Base-by-base conservation (phyloP, 2,797 vertebrate species). In the Cirrhinus mrigala region DNA sequence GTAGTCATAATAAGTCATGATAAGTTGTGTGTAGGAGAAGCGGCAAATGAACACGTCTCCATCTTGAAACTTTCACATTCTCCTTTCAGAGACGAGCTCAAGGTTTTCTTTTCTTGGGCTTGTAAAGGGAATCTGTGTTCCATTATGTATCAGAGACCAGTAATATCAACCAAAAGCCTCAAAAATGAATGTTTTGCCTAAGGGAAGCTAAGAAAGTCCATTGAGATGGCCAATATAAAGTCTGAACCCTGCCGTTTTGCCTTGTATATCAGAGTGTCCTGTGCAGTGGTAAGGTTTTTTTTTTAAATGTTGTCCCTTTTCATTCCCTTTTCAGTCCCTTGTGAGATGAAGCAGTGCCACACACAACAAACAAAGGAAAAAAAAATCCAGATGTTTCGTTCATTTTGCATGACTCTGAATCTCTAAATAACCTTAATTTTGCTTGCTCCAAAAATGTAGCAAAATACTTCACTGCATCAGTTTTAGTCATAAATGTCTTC, bases 121-220 rank as follows among this genome's bases (percentile, higher is more conserved):
- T 81, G 91, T 90, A 91, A 89, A 86, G 78, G 76, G 75, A 90
- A 89, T 94, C 95, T 95, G 94, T 91, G 89, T 93, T 92, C 88
- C 89, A 94, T 95, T 95, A 94, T 66, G 89, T 24, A 88, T 88
- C 73, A 78, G 93, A 92, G 93, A 92, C 93, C 91, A 92, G 89
- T 89, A 92, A 94, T 94, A 94, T 90, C 89, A 92, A 92, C 88
- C 91, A 89, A 80, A 87, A 86, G 90, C 91, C 87, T 79, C 89
- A 91, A 90, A 93, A 92, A 93, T 89, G 88, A 89, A 89, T 76
- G 66, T 86, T 90, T 89, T 85, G 84, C 91, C 93, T 91, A 86
- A 58, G 90, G 91, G 90, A 85, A 48, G 71, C 27, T 84, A 60
- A 82, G 58, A 79, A 74, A 82, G 74, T 79, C 58, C 37, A 29